Conservation (phyloP, 2,888 invertebrate species). For the Ceriagrion tenellum region DNA sequence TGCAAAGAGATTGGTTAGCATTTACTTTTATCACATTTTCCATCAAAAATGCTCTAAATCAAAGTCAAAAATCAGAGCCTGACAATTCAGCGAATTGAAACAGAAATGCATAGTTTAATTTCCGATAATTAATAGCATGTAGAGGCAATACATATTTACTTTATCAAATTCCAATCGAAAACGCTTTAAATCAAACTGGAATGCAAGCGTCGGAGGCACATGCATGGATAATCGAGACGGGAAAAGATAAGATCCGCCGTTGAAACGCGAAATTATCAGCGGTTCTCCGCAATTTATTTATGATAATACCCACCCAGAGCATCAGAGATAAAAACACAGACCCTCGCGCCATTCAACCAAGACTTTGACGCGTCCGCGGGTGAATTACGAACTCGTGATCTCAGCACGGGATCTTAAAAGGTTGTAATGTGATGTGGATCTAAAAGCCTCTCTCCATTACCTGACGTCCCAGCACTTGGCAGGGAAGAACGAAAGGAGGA, state of each 20-base stretch:
- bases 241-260: background rate
- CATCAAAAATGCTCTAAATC: too few relatives aligned
- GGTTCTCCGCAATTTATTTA: background rate
- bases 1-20: too few relatives aligned
- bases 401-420: conserved; percentile 10
- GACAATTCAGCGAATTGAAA: too few relatives aligned
- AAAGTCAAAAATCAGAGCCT: too few relatives aligned
- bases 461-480: background rate
- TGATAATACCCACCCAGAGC: background rate
- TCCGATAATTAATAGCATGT: background rate
- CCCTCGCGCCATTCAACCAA: background rate
- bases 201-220: background rate
- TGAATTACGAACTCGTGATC: conserved; percentile 39
- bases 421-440: conserved; percentile 12
- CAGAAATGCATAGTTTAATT: background rate
- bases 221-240: background rate
- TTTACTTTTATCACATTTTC: too few relatives aligned
- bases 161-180: background rate
- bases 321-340: background rate
- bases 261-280: background rate
- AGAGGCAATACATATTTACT: background rate
- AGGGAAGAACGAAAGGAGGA: background rate
- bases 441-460: conserved; percentile 39
- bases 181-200: background rate
- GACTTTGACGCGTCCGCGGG: conserved; percentile 8